Evolutionary conservation across 2,113 vertebrate species (phyloP).

Genomic region (Sus scrofa): T2T-Sscrofa CM000828.6:43810001-43810500

Average conservation of each 20-base stretch:
- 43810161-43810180: not conserved
- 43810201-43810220: not conserved
- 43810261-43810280: not conserved
- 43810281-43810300: not conserved
- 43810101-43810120: not conserved
- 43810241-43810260: not conserved
- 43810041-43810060: not conserved
- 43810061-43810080: not conserved
- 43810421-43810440: not conserved
- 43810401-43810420: not conserved
- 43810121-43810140: too few relatives aligned
- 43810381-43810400: not conserved
- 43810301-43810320: not conserved
- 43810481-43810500: not conserved
- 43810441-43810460: not conserved
- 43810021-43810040: not conserved
- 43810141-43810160: not conserved
- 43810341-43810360: not conserved
- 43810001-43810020: not conserved
- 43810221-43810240: not conserved
- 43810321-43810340: not conserved
- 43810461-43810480: not conserved
- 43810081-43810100: not conserved
- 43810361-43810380: not conserved
- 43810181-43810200: not conserved